These are phyloP conservation scores for Sylvilagus floridanus DNA, from an alignment of 2,797 vertebrate genomes.

Conservation along the genomic window DNA sequence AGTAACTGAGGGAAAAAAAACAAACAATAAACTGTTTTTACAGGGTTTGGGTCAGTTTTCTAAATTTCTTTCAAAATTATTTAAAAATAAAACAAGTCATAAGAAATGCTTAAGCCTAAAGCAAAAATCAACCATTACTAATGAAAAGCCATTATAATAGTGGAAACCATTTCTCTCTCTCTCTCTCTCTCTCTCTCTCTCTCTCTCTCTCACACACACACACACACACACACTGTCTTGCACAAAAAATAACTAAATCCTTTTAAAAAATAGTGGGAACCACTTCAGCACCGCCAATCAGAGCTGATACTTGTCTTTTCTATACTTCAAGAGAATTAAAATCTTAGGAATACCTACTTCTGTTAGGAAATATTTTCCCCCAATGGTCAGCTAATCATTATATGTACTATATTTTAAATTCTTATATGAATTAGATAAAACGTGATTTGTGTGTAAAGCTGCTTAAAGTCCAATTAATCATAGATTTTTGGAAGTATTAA, in stretches of 20 bases:
- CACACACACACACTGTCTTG: too few relatives aligned
- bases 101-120: not conserved
- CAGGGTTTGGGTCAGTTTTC: not conserved
- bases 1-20: conserved; percentile 89
- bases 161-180: too few relatives aligned
- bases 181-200: too few relatives aligned
- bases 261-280: not conserved
- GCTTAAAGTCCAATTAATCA: conserved; percentile 5
- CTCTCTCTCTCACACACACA: too few relatives aligned
- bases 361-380: not conserved
- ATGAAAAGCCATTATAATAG: conserved; percentile 25
- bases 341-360: not conserved
- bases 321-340: not conserved
- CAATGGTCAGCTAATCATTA: not conserved
- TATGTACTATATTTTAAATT: not conserved
- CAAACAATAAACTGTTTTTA: conserved; percentile 66
- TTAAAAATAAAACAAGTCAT: conserved; percentile 15
- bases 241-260: too few relatives aligned
- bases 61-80: conserved; percentile 14
- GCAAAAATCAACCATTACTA: conserved; percentile 1
- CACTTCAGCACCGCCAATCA: not conserved
- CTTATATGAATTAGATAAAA: not conserved
- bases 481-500: not conserved
- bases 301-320: not conserved
- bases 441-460: not conserved